These are phyloP conservation scores for Octonoba sinensis DNA, from an alignment of 2,888 invertebrate genomes.

Conservation along the genomic window DNA sequence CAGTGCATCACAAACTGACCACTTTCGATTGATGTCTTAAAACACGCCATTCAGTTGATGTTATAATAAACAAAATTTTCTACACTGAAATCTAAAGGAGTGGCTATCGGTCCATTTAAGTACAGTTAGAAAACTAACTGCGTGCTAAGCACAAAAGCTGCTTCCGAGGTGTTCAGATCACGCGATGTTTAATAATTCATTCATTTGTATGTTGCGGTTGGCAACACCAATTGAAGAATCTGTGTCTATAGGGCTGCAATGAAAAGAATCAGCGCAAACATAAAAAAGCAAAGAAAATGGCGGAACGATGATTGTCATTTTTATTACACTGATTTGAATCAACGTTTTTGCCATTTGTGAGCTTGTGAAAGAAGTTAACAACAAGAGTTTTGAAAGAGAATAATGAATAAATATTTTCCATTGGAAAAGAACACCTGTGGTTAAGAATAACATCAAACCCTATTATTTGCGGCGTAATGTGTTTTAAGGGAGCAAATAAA, in stretches of 20 bases:
- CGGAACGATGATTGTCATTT: conserved; percentile 30
- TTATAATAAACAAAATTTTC: conserved; percentile 59
- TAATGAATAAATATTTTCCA: conserved; percentile 37
- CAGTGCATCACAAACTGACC: too few relatives aligned
- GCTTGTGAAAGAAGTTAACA: conserved; percentile 46
- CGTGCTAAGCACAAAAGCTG: conserved; percentile 49
- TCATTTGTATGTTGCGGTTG: conserved; percentile 46
- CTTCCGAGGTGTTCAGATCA: conserved; percentile 39
- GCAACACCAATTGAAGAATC: conserved; percentile 55
- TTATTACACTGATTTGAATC: conserved; percentile 11
- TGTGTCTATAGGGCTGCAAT: conserved; percentile 18
- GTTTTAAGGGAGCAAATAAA: conserved; percentile 41
- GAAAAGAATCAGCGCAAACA: conserved; percentile 9
- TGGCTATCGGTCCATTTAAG: conserved; percentile 50
- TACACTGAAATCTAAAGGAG: conserved; percentile 47
- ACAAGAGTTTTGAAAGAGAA: conserved; percentile 31
- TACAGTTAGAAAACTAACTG: conserved; percentile 61
- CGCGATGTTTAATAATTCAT: conserved; percentile 64
- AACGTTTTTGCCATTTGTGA: conserved; percentile 22
- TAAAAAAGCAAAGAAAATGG: conserved; percentile 24
- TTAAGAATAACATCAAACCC: conserved; percentile 40
- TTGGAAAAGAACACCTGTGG: conserved; percentile 60
- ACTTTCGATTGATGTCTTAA: too few relatives aligned
- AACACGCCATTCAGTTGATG: background rate
- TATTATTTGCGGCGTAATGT: conserved; percentile 51